Conservation (phyloP, 2,888 invertebrate species). For the Eupithecia dodoneata region DNA sequence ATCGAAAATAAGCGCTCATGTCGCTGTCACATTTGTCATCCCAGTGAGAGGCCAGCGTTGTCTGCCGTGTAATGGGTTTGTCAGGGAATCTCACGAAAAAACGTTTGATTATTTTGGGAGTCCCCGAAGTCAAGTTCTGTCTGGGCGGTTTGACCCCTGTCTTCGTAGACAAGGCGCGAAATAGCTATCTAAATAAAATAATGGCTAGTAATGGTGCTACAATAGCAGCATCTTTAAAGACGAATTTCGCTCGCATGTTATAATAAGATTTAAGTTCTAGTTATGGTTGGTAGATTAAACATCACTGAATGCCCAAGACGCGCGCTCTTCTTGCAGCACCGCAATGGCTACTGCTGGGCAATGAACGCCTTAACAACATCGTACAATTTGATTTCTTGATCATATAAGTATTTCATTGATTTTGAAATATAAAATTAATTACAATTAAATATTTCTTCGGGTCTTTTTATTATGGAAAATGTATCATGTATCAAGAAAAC, state of each 20-base stretch:
- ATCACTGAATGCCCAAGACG: background rate
- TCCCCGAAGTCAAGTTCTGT: slow-evolving; percentile 24
- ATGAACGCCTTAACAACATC: no score
- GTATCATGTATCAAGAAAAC: background rate
- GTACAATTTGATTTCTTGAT: no score
- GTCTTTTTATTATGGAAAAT: background rate
- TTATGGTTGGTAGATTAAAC: background rate
- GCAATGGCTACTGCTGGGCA: no score
- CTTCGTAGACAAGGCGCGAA: slow-evolving; percentile 7
- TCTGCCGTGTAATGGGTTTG: slow-evolving; percentile 32
- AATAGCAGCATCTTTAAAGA: background rate
- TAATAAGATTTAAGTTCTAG: background rate
- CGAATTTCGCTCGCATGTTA: background rate
- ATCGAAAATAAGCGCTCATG: slow-evolving; percentile 59
- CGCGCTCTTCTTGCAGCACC: no score
- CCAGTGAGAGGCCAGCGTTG: slow-evolving; percentile 42
- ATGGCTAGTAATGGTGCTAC: background rate
- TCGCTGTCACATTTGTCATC: slow-evolving; percentile 54
- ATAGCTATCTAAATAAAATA: slow-evolving; percentile 2
- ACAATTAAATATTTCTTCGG: background rate
- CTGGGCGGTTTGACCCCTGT: slow-evolving; percentile 11
- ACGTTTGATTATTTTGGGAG: slow-evolving; percentile 25
- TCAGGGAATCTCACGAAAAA: slow-evolving; percentile 28
- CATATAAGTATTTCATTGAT: no score
- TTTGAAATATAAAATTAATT: no score